phyloP scores from a whole-genome alignment of 2,888 invertebrate species.

The Xylota sylvarum region DNA sequence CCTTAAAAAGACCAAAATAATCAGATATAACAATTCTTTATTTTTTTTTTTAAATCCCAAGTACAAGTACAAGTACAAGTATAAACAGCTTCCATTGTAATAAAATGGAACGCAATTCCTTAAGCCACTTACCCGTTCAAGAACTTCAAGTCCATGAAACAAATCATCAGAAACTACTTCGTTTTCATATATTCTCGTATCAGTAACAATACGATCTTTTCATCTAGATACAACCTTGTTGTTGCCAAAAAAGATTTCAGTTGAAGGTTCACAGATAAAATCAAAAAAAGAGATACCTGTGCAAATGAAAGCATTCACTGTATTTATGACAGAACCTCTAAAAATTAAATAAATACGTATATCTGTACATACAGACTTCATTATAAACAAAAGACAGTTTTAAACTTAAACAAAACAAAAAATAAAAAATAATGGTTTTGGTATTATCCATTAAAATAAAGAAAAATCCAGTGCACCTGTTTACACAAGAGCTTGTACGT shows the following conservation, averaged over 20 bases:
- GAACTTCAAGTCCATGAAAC: conserved; percentile 24
- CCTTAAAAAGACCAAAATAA: too few species aligned
- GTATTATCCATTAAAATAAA: too few species aligned
- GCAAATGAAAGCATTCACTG: background rate
- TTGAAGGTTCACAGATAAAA: conserved; percentile 5
- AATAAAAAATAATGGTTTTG: conserved; percentile 3
- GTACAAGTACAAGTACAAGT: background rate
- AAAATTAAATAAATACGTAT: too few species aligned
- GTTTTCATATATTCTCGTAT: background rate
- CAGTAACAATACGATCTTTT: conserved; percentile 11
- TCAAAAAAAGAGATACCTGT: background rate
- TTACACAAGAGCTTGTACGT: background rate
- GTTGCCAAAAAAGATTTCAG: conserved; percentile 1
- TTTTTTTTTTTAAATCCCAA: too few species aligned
- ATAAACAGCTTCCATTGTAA: background rate
- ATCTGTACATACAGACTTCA: background rate
- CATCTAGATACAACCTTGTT: conserved; percentile 17
- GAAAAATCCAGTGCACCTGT: background rate
- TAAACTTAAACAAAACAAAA: background rate
- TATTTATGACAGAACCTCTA: conserved; percentile 20
- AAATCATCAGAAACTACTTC: conserved; percentile 8
- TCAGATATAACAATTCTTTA: too few species aligned
- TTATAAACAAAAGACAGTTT: background rate
- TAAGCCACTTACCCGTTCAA: conserved; percentile 9
- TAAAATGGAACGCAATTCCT: background rate